phyloP scores from a whole-genome alignment of 1,140 invertebrate genomes.

The Lineus longissimus region DNA sequence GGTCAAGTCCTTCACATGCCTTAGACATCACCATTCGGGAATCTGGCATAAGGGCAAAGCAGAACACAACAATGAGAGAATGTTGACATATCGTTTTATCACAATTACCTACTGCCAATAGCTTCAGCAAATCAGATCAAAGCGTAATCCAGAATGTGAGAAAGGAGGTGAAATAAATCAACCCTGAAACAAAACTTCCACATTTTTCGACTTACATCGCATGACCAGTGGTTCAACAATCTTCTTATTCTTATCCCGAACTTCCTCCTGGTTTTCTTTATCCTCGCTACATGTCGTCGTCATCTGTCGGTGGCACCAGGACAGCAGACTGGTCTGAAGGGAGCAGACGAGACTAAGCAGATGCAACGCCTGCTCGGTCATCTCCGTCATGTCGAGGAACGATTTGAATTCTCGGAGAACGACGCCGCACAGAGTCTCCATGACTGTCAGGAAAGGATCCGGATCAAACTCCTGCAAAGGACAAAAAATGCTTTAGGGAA shows the following conservation, averaged over 20 bases:
- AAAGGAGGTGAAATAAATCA: too few relatives aligned
- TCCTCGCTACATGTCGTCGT: conserved; percentile 12
- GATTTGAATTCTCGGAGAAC: conserved; percentile 38
- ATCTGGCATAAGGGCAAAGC: background rate
- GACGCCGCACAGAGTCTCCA: conserved; percentile 48
- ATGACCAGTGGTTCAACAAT: conserved; percentile 25
- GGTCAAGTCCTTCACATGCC: background rate
- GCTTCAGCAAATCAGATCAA: too few relatives aligned
- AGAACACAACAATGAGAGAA: too few relatives aligned
- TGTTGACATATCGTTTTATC: too few relatives aligned
- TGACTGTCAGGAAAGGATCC: conserved; percentile 34
- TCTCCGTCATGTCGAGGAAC: conserved; percentile 12
- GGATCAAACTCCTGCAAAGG: conserved; percentile 38
- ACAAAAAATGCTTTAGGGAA: conserved; percentile 8
- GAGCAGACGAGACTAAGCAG: conserved; percentile 43
- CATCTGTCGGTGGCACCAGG: conserved; percentile 45
- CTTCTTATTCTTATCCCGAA: conserved; percentile 12
- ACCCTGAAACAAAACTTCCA: too few relatives aligned
- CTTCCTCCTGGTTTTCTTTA: background rate
- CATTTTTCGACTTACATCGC: conserved; percentile 30
- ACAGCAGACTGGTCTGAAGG: conserved; percentile 42
- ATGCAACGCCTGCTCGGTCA: conserved; percentile 38
- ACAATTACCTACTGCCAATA: too few relatives aligned
- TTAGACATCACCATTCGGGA: background rate
- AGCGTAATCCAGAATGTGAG: too few relatives aligned